phyloP scores from a whole-genome alignment of 2,797 vertebrate species.

The Lacerta viridis region DNA sequence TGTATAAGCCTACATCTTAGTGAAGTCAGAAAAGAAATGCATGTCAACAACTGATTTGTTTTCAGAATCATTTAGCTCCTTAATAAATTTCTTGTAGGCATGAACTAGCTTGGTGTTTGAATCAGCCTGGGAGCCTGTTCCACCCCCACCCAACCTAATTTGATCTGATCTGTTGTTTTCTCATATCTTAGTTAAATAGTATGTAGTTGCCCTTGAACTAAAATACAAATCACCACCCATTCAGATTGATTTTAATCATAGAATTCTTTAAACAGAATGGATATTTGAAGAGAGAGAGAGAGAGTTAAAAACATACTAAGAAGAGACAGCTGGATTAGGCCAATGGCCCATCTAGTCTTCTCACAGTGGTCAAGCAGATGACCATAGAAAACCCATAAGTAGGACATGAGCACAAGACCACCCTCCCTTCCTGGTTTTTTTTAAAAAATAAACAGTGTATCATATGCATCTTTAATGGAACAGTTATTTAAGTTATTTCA shows the following conservation, averaged over 20 bases:
- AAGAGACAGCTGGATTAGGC: too few species aligned
- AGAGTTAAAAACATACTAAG: too few species aligned
- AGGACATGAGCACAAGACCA: too few species aligned
- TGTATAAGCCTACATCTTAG: neutral
- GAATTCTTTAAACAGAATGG: neutral
- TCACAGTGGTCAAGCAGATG: too few species aligned
- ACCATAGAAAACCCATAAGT: too few species aligned
- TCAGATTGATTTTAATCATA: constrained; percentile 21
- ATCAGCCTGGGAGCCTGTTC: constrained; percentile 7
- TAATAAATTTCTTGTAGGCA: constrained; percentile 13
- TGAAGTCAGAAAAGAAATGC: neutral
- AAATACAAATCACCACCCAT: rapidly evolving
- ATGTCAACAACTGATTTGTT: neutral
- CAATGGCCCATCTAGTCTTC: too few species aligned
- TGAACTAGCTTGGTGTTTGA: neutral
- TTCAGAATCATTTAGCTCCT: neutral
- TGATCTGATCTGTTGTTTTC: constrained; percentile 22
- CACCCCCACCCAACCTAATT: constrained; percentile 1
- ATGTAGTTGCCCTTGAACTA: constrained; percentile 41
- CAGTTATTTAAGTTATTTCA: constrained; percentile 81
- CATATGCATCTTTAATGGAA: constrained; percentile 99
- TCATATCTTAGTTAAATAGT: neutral
- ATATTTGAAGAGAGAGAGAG: neutral
- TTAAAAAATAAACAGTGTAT: constrained; percentile 78
- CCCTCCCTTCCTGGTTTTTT: too few species aligned